Base-by-base conservation (phyloP, 2,888 invertebrate species). In the Apoda limacodes region DNA sequence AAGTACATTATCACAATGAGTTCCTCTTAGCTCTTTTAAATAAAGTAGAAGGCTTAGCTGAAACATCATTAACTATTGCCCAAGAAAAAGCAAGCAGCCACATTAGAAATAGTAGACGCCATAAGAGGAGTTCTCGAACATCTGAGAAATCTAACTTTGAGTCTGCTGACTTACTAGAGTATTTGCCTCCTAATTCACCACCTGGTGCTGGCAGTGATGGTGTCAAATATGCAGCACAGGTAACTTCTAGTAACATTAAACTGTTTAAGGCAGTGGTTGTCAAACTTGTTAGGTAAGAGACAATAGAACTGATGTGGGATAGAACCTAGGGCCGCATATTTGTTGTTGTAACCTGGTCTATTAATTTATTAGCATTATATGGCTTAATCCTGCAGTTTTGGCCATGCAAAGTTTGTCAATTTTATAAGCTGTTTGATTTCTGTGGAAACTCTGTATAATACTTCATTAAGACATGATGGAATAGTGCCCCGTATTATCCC, bases 1-100 rank as follows among this genome's bases (percentile, higher is more conserved):
- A 92, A 66, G 84, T 93, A 14, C 89, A 88, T 55, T 83, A 89
- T 30, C 95, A 95, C 61, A 95, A 95, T 67, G 87, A 89, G 51
- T 95, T 95, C 54, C 69, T 95, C 5, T 62, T 92, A 10, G 91
- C 93, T 1, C 76, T 95, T 22, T 75, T 93, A 19, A 88, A 89
- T 50, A 92, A 90, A 80, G 91, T 92, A 1, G 80, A 83, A 46
- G 75, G 72, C 19, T 58, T 78, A 31, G 72, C 78, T 0, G 82
- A 67, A 46, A 61, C 74, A 2, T 75, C 80, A 0, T 64, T 78
- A 27, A 62, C 52, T 6, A 71, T 81, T 42, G 61, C 66, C 19
- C 66, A 82, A 54, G 64, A 80, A 49, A 65, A 78, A 55, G 58
- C 80, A 1, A 69, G 46, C 42, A 59, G 69, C 1, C 72, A 76